Evolutionary conservation across 2,113 vertebrate genomes (phyloP).

Genomic region (Dasyornis broadbenti): DNA sequence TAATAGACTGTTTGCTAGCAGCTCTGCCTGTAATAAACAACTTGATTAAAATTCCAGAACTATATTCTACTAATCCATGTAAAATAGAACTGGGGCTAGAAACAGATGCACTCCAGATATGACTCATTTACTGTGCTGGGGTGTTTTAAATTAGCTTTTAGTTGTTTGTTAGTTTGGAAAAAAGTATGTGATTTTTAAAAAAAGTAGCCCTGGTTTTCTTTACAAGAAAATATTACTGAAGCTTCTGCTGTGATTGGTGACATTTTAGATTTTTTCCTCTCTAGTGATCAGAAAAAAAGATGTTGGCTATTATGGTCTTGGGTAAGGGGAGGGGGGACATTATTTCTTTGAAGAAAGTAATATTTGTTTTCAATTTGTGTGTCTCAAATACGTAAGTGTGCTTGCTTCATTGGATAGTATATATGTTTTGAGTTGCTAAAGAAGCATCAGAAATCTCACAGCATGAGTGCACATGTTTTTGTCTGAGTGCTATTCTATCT

Average conservation of each 20-base stretch:
- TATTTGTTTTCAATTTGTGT: background rate
- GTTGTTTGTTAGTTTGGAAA: constrained; percentile 41
- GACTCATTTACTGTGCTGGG: constrained; percentile 24
- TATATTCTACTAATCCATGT: constrained; percentile 23
- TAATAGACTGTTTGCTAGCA: constrained; percentile 28
- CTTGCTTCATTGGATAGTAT: background rate
- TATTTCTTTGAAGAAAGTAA: background rate
- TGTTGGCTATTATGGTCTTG: background rate
- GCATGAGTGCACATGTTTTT: background rate
- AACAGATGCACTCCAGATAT: constrained; percentile 55
- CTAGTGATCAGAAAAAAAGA: background rate
- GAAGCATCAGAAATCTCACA: background rate
- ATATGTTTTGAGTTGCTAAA: background rate
- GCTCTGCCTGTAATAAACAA: constrained; percentile 34
- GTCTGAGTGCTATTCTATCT: background rate
- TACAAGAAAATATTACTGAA: background rate
- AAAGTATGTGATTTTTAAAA: background rate
- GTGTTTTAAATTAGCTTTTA: constrained; percentile 54
- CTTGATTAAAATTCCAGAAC: constrained; percentile 44
- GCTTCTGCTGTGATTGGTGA: background rate
- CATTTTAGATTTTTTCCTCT: background rate
- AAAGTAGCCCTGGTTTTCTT: background rate
- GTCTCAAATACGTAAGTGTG: background rate
- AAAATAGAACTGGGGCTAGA: constrained; percentile 28
- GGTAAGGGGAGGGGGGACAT: background rate